Percentiles rank a stretch among this genome's conserved stretches.
Evolutionary conservation across 2,888 invertebrate species (phyloP).

Genomic region (Rotaria magnacalcarata): DNA sequence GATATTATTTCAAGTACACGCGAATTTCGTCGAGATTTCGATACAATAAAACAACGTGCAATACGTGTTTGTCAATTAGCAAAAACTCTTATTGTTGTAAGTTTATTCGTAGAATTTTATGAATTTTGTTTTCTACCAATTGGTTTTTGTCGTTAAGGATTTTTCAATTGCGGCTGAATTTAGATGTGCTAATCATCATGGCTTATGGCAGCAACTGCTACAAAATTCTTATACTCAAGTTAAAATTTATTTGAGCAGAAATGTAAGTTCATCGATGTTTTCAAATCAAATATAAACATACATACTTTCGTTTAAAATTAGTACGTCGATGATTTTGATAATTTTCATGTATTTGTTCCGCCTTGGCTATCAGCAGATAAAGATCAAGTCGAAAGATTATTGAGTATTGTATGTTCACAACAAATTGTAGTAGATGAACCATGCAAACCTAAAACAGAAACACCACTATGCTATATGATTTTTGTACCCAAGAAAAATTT

Average conservation of each 20-base stretch:
- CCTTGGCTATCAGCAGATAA: not conserved
- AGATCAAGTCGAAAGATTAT: not conserved
- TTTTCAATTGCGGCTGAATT: conserved; percentile 13
- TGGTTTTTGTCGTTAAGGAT: not conserved
- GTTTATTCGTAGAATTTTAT: not conserved
- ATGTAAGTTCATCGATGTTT: not conserved
- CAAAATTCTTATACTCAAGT: not conserved
- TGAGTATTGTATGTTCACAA: not conserved
- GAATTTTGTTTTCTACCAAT: too few species aligned
- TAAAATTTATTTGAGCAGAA: not conserved
- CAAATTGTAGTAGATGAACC: not conserved
- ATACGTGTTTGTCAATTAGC: not conserved
- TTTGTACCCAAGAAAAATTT: conserved; percentile 8
- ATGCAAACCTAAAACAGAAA: not conserved
- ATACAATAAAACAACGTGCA: conserved; percentile 1
- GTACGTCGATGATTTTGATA: not conserved
- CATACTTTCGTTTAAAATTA: not conserved
- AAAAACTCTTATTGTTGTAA: not conserved
- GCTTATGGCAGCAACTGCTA: not conserved
- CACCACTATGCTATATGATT: not conserved
- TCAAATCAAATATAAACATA: too few species aligned
- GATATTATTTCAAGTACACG: conserved; percentile 21
- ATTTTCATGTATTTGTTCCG: conserved; percentile 1
- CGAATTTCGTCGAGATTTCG: conserved; percentile 29
- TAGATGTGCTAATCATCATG: not conserved